Base-by-base conservation (phyloP, 92 coral and sea anemone species). In the Zoanthus gigantus region DNA sequence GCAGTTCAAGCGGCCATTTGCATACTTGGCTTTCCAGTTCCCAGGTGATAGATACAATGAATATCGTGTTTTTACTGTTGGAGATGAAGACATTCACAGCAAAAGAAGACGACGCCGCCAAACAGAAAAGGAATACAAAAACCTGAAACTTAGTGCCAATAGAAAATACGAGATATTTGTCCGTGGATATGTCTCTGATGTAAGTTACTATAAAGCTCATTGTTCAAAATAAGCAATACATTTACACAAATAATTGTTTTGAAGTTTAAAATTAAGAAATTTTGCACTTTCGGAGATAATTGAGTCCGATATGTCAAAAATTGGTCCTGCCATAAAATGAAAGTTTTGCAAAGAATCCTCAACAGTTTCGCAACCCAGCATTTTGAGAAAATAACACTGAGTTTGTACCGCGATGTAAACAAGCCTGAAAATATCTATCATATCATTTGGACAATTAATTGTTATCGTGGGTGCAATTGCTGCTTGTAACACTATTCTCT, bases 181-280 rank as follows among this genome's bases (percentile, higher is more conserved):
- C 17, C 84, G 95, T 72, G 98, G 87, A 11, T 90, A 85, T 58
- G 91, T 93, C 11, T 67, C 76, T 28, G 77, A 92, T 85, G 98
- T 94, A 75, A 72, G 86, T 80, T 4, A 3, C 50, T 6, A 32
- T 17, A 60, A 69, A 79, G 30, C 5, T 50, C 7, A 48, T 52
- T 10, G 6, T 69, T 32, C 30, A 34, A 23, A 23, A 23, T 23
- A 23, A 23, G 23, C 23, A 23, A 23, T 23, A 23, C 23, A 23
- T 67, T 23, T 34, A 30, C 72, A 67, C 6, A 0, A 37, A 37
- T 7, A 67, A 5, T 29, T 67, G 72, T 18, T 12, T 28, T 67
- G 1, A 7, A 23, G 37, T 23, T 34, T 23, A 14, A 18, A 28
- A 9, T 7, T 23, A 23, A 23, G 23, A 0, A 23, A 23, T 1